A percentile compares a stretch with the other conserved stretches of the same genome.
Evolutionary conservation across 2,888 invertebrate species (phyloP).

Genomic region (Dichetophora obliterata): DNA sequence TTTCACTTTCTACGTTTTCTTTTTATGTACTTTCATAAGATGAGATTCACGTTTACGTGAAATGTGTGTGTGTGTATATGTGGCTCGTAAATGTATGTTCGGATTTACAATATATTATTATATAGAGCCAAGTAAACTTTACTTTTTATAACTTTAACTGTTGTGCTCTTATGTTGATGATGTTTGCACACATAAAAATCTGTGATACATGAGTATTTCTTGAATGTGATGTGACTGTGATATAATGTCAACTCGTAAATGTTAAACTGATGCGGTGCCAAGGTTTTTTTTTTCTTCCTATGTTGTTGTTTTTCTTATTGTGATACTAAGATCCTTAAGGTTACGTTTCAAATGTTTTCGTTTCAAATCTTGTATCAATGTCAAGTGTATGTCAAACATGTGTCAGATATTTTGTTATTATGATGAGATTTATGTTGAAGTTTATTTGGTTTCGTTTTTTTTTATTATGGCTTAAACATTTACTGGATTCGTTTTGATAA

Average conservation of each 20-base stretch:
- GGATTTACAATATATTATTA: neutral
- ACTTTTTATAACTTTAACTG: conserved; percentile 37
- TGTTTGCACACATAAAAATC: conserved; percentile 37
- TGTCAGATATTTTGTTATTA: no score
- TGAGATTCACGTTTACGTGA: no score
- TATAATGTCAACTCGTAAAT: conserved; percentile 4
- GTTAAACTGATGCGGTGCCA: neutral
- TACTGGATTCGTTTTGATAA: no score
- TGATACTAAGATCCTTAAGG: neutral
- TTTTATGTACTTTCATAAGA: conserved; percentile 52
- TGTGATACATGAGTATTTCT: conserved; percentile 33
- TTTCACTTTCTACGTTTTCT: conserved; percentile 52
- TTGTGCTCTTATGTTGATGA: conserved; percentile 58
- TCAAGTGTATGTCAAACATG: no score
- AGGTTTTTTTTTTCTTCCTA: neutral
- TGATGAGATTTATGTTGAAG: no score
- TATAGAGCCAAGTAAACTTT: conserved; percentile 50
- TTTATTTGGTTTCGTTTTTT: no score
- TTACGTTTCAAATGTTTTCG: neutral
- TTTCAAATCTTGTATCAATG: neutral
- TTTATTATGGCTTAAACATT: no score
- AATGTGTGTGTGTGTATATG: conserved; percentile 23
- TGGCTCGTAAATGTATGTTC: neutral
- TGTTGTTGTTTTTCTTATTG: conserved; percentile 8
- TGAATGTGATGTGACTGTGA: conserved; percentile 16